A percentile compares a stretch with the other conserved stretches of the same genome.
These are phyloP conservation scores for Hypselothyrea guttata DNA, from an alignment of 2,888 invertebrate species.

Conservation along the genomic window DNA sequence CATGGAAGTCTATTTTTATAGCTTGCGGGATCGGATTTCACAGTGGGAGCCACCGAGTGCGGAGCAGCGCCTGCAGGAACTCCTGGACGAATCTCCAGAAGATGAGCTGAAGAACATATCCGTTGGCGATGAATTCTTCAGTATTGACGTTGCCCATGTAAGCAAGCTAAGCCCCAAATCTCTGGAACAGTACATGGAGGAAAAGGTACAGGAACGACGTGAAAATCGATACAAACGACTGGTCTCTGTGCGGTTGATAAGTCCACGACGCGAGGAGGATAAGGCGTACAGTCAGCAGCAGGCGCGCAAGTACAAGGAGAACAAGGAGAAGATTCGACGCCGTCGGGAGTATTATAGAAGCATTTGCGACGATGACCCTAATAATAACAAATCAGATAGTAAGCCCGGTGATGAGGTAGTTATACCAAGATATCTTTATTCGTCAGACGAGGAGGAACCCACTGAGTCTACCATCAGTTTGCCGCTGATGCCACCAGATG, in stretches of 20 bases:
- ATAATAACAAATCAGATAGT: neutral
- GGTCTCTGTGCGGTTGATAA: conserved; percentile 86
- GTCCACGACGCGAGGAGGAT: conserved; percentile 91
- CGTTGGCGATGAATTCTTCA: conserved; percentile 22
- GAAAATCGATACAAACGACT: conserved; percentile 83
- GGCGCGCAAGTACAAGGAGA: conserved; percentile 89
- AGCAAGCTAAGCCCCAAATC: conserved; percentile 66
- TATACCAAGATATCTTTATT: conserved; percentile 60
- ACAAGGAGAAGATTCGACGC: conserved; percentile 89
- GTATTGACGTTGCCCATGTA: conserved; percentile 44
- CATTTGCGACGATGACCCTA: conserved; percentile 37
- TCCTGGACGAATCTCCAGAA: conserved; percentile 41
- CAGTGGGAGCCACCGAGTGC: conserved; percentile 89
- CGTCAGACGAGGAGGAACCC: conserved; percentile 38
- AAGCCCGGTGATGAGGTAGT: conserved; percentile 31
- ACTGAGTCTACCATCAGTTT: conserved; percentile 5
- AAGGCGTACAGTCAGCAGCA: conserved; percentile 87
- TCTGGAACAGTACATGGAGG: conserved; percentile 75
- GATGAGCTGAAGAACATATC: conserved; percentile 24
- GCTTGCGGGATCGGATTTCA: conserved; percentile 88
- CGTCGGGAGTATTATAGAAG: conserved; percentile 78
- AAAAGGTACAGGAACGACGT: conserved; percentile 84
- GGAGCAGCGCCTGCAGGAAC: conserved; percentile 78
- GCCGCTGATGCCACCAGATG: neutral
- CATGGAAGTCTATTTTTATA: conserved; percentile 96